Evolutionary conservation across 2,797 vertebrate genomes (phyloP), one percentile per base, ranked within the genome.

Genomic region (Sebastes iracundus): DNA sequence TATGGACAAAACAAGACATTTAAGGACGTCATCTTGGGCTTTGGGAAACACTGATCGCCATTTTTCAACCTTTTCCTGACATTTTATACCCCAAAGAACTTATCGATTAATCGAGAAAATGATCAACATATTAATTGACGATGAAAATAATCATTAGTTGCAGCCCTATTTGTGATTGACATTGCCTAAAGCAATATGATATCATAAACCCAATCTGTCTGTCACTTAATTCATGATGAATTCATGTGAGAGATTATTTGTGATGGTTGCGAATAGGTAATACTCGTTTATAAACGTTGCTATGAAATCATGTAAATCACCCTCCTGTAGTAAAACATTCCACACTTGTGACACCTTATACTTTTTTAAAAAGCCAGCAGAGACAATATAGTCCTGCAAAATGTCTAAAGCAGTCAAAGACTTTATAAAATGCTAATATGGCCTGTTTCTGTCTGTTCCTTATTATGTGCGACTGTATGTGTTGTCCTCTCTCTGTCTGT

Each of bases 1-100:
- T 46, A 0, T 46, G 42, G 42, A 16, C 42, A 0, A 18, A 46
- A 18, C 16, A 18, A 46, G 14, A 46, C 7, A 46, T 18, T 46
- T 46, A 0, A 46, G 42, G 42, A 46, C 16, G 0, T 1, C 16
- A 18, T 18, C 6, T 46, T 46, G 42, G 16, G 42, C 0, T 46
- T 46, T 46, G 1, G 42, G 42, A 46, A 18, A 46, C 16, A 46
- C 16, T 18, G 14, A 18, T 46, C 7, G 7, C 14, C 6, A 46
- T 46, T 46, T 46, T 1, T 46, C 42, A 38, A 35, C 11, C 33
- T 1, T 46, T 46, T 42, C 0, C 42, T 46, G 42, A 46, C 42
- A 46, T 46, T 46, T 46, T 46, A 18, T 46, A 46, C 1, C 1
- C 42, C 0, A 46, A 46, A 46, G 16, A 46, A 46, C 3, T 18